Base-by-base conservation (phyloP, 2,888 invertebrate genomes). In the Philhelius pedissequus region DNA sequence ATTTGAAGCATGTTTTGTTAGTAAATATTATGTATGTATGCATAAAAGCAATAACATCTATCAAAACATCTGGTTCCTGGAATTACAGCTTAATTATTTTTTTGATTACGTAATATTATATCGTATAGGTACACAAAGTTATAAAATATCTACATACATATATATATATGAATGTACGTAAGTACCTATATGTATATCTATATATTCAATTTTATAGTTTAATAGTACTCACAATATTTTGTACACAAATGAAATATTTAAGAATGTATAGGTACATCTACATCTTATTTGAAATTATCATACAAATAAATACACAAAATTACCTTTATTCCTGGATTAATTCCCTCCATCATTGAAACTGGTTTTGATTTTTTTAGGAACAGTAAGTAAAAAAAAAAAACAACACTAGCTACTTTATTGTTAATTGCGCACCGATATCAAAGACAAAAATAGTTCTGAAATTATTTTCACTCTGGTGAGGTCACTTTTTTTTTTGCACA, bases 51-150 rank as follows among this genome's bases (percentile, higher is more conserved):
- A 32, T 11, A 32, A 11, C 11, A 11, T 32, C n/a, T n/a, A 35
- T 27, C 38, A 58, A 48, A 77, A 75, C 84, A 84, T 84, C 79
- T 84, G 84, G 60, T 50, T 60, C 18, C 54, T 38, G 8, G 35
- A 25, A 83, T 38, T 74, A 74, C 74, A 83, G 50, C 74, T 83
- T 74, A 20, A 13, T 32, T 56, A 11, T 56, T 20, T 56, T 56
- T 20, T 58, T 15, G 56, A 50, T 83, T 78, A 83, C 83, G 79
- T 74, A 83, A 83, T 70, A 40, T 25, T 22, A 83, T 70, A 40
- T 25, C 35, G 8, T 7, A n/a, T 38, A 32, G n/a, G n/a, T 38
- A 38, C 38, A 40, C 40, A 40, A 40, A 15, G 40, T 38, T n/a
- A 0, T 8, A 40, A 18, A 69, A 38, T 35, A 64, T 27, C 27